Conservation (phyloP, 1,140 invertebrate genomes). For the Drosophila pseudoobscura region DNA sequence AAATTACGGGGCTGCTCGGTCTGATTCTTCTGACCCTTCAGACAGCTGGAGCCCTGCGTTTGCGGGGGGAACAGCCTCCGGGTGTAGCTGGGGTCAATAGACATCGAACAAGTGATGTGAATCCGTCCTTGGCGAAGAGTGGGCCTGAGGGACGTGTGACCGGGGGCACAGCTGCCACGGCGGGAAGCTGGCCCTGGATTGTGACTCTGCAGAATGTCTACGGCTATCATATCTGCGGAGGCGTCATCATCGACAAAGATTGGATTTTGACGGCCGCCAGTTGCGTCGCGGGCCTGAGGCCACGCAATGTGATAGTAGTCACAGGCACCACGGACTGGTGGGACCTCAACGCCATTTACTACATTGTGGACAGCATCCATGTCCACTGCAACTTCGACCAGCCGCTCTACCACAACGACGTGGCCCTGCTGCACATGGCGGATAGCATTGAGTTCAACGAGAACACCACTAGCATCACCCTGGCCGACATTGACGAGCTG, state of each 20-base stretch:
- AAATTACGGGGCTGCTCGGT: conserved; percentile 10
- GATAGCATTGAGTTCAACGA: conserved; percentile 78
- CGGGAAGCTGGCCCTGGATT: conserved; percentile 81
- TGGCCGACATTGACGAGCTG: conserved; percentile 65
- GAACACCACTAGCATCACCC: conserved; percentile 77
- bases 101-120: neutral
- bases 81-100: conserved; percentile 20
- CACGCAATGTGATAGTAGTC: conserved; percentile 41
- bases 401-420: conserved; percentile 84
- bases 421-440: conserved; percentile 83
- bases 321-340: conserved; percentile 56
- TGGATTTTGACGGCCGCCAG: conserved; percentile 83
- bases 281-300: conserved; percentile 69
- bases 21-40: neutral
- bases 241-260: conserved; percentile 74
- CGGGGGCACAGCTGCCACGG: conserved; percentile 76
- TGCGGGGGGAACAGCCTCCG: conserved; percentile 37
- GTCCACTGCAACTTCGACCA: conserved; percentile 78
- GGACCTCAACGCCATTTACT: conserved; percentile 23
- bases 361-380: conserved; percentile 55
- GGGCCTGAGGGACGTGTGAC: conserved; percentile 63
- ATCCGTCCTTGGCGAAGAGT: neutral
- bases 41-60: conserved; percentile 27
- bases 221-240: conserved; percentile 81
- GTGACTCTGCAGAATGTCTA: conserved; percentile 70